These are phyloP conservation scores for Charaxes varanes DNA, from an alignment of 1,140 invertebrate species.

Conservation along the genomic window DNA sequence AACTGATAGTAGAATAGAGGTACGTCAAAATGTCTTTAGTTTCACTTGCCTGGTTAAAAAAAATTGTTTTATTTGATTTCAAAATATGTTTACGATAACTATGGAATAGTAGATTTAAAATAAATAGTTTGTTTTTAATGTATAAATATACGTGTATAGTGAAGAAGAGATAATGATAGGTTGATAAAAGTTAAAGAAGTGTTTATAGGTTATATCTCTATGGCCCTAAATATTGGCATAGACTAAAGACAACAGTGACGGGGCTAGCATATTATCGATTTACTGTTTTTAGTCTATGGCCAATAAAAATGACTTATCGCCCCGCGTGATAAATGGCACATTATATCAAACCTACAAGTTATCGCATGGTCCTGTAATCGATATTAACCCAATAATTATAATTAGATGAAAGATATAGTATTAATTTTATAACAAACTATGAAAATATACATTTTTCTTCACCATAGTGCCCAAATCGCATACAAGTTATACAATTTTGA, in stretches of 20 bases:
- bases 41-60: no score
- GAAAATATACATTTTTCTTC: conserved; percentile 41
- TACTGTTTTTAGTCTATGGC: conserved; percentile 13
- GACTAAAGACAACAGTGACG: conserved; percentile 4
- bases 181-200: no score
- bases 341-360: conserved; percentile 12
- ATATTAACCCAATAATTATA: conserved; percentile 33
- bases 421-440: conserved; percentile 41
- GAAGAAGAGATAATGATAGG: no score
- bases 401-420: conserved; percentile 17
- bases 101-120: neutral
- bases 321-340: conserved; percentile 12
- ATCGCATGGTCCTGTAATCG: conserved; percentile 40
- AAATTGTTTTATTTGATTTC: no score
- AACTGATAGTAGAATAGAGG: no score
- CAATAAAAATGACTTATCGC: neutral
- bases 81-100: no score
- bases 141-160: no score
- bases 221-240: conserved; percentile 5
- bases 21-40: no score
- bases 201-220: neutral
- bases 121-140: neutral
- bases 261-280: neutral
- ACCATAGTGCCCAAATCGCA: conserved; percentile 5
- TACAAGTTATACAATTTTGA: conserved; percentile 26